These are phyloP conservation scores for Diploptera punctata DNA, from an alignment of 2,888 invertebrate species.

Conservation along the genomic window DNA sequence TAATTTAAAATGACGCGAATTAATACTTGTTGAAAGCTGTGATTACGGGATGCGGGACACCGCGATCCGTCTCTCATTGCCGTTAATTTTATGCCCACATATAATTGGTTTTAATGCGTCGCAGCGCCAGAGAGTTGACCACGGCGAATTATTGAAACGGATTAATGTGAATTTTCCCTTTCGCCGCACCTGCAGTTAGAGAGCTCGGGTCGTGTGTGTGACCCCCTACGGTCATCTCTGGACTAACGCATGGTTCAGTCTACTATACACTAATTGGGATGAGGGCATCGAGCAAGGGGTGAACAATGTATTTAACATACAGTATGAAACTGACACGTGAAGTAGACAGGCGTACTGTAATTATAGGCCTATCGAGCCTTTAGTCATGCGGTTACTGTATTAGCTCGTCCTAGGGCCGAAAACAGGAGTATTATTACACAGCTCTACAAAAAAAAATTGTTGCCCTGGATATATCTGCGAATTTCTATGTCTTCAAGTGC, in stretches of 20 bases:
- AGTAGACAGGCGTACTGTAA: too few relatives aligned
- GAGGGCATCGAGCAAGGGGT: background rate
- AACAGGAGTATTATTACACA: too few relatives aligned
- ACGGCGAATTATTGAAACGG: conserved; percentile 12
- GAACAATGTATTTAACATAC: background rate
- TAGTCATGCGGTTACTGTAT: too few relatives aligned
- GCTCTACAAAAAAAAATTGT: too few relatives aligned
- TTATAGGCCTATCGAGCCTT: too few relatives aligned
- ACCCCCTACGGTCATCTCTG: background rate
- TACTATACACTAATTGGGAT: background rate
- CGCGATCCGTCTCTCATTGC: background rate
- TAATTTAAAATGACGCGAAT: background rate
- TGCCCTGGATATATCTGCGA: too few relatives aligned
- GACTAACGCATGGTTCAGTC: background rate
- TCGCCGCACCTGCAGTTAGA: conserved; percentile 1
- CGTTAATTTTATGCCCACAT: background rate
- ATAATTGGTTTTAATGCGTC: conserved; percentile 4
- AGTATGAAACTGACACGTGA: too few relatives aligned
- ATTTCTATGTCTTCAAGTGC: too few relatives aligned
- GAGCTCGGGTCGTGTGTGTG: background rate
- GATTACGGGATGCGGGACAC: background rate
- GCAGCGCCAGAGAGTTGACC: background rate
- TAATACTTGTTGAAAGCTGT: background rate
- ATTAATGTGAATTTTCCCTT: conserved; percentile 13
- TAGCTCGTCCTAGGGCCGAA: too few relatives aligned